Conservation (phyloP, 1,140 invertebrate species). For the Drosophila bocki region DNA sequence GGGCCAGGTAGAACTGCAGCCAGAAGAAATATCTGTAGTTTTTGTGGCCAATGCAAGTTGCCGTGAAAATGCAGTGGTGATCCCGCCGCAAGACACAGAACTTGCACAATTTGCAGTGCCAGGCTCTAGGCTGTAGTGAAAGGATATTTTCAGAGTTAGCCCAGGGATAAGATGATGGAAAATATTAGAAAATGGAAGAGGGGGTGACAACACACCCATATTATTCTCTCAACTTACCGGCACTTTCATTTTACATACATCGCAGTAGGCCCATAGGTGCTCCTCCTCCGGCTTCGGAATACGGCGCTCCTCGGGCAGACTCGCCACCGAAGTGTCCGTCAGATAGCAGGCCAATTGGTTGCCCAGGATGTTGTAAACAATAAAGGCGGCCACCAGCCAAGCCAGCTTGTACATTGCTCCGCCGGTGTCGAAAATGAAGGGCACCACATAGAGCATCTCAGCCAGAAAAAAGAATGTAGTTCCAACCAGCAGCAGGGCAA, state of each 20-base stretch:
- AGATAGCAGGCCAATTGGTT: slow-evolving; percentile 40
- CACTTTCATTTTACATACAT: slow-evolving; percentile 90
- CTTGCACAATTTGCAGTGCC: slow-evolving; percentile 94
- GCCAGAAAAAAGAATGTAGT: slow-evolving; percentile 1
- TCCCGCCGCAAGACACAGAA: slow-evolving; percentile 96
- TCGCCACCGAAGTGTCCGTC: slow-evolving; percentile 33
- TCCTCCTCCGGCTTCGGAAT: slow-evolving; percentile 27
- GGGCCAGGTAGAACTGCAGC: slow-evolving; percentile 91
- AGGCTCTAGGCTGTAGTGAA: slow-evolving; percentile 88
- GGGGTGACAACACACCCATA: too few species aligned
- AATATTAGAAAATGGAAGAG: not conserved
- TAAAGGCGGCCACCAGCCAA: slow-evolving; percentile 10
- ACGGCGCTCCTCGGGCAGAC: slow-evolving; percentile 14
- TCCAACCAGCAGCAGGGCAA: not conserved
- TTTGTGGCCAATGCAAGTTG: slow-evolving; percentile 94
- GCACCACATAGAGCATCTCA: slow-evolving; percentile 37
- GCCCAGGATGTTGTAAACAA: slow-evolving; percentile 48
- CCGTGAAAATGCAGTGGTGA: slow-evolving; percentile 97
- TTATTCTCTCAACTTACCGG: slow-evolving; percentile 85
- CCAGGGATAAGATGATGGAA: too few species aligned
- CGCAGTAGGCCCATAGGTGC: slow-evolving; percentile 90
- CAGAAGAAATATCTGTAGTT: slow-evolving; percentile 95
- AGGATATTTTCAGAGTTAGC: too few species aligned
- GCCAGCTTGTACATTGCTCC: slow-evolving; percentile 31
- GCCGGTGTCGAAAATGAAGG: slow-evolving; percentile 6